Base-by-base conservation (phyloP, 2,888 invertebrate genomes). In the Xestia xanthographa region DNA sequence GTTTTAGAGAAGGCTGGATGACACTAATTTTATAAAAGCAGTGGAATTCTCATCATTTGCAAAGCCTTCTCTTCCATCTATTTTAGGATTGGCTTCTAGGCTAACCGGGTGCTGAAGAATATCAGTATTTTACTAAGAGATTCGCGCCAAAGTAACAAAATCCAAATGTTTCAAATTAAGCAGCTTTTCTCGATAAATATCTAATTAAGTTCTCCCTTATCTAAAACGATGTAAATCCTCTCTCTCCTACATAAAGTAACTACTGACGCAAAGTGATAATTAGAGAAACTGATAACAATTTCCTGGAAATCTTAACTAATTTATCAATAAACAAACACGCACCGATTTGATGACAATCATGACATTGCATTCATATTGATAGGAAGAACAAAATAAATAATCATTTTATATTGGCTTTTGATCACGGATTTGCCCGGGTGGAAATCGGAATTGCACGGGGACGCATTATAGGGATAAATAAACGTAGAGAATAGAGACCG, bases 291-390 rank as follows among this genome's bases (percentile, higher is more conserved):
- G 22, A 76, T 82, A 41, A 34, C 20, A 45, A 3, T 50, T 82
- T 66, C 50, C 20, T 26, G 26, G 45, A 66, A 66, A 75, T 68
- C 0, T 45, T 38, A 3, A 22, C 2, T n/a, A 41, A 60, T 69
- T 83, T 60, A 77, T 66, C 53, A 66, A 48, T 60, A 60, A 53
- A 68, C 4, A 29, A 45, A 26, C 63, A 84, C n/a, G 70, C 60
- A 68, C 45, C 26, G 60, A 56, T 60, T 26, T 41, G 67, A 84
- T 70, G 72, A 82, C n/a, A 26, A 48, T 48, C 22, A 65, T 65
- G 38, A 50, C 22, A 41, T 41, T 26, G 41, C 63, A 63, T 41
- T 53, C 12, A 48, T 17, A 67, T 38, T 53, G 53, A 58, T 29
- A 17, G 14, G 3, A 53, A 53, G 12, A 11, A 53, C n/a, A 12